Evolutionary conservation across 2,888 invertebrate species (phyloP), one percentile per base, ranked within the genome.

Genomic region (Erebia ligea): DNA sequence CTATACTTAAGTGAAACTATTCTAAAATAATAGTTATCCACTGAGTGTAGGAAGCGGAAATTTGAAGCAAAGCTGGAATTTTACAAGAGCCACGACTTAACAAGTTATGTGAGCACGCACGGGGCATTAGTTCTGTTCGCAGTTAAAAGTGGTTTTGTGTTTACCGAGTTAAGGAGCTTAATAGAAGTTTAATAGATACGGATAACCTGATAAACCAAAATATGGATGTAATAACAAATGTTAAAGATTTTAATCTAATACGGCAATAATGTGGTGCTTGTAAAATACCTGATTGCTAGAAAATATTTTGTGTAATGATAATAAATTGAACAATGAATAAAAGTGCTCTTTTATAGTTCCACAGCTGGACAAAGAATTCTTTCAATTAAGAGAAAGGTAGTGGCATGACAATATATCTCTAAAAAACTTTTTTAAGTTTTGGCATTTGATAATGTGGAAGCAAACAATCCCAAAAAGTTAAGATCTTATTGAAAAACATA

Each of bases 21-120:
- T 13, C 19, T 34, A 11, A 34, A 52, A 52, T 17, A 25, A 63
- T 45, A 13, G 34, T 34, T 62, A 56, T 25, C 62, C 52, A 11
- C 25, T 57, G 19, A 48, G 34, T 64, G 57, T 64, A 57, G 54
- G n/a, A 19, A 40, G 57, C 21, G 54, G 64, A 69, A 52, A 69
- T 69, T 63, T 52, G 54, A 72, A 65, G 61, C 67, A 63, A 59
- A 70, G 57, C 50, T 64, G 67, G 67, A 67, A 72, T 67, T 69
- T 63, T 42, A 59, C 64, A 67, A 64, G 67, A 52, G 13, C 63
- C 69, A 72, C 72, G 72, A 70, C 56, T 65, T 57, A 57, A 54
- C 61, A 62, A 67, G 70, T 58, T 72, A 70, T 72, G 72, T 72
- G 70, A 72, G 72, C 72, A 72, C 72, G 72, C 72, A 72, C 67